Percentiles rank a stretch among this genome's conserved stretches.
Conservation (phyloP, 2,888 invertebrate genomes). For the Melanostoma scalare region DNA sequence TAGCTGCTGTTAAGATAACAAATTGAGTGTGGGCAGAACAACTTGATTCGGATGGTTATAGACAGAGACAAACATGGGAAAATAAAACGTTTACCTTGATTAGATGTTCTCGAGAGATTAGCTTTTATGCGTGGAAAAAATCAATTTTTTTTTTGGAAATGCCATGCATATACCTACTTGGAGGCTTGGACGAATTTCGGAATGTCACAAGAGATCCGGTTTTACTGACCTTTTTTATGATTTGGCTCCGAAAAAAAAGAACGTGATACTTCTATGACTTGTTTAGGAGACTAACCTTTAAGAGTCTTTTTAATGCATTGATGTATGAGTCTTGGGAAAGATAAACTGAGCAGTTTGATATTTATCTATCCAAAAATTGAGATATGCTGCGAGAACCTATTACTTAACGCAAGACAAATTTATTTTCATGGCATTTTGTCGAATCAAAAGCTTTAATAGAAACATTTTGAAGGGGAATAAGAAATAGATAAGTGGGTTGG, state of each 20-base stretch:
- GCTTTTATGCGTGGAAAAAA: conserved; percentile 48
- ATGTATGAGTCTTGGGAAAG: neutral
- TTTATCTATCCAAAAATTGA: conserved; percentile 10
- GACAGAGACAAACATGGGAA: conserved; percentile 37
- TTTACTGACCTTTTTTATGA: conserved; percentile 35
- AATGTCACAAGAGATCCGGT: conserved; percentile 26
- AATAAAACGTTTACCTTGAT: conserved; percentile 58
- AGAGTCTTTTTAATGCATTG: neutral
- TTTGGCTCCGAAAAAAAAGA: conserved; percentile 2
- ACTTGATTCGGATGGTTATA: conserved; percentile 26
- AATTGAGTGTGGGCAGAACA: conserved; percentile 64
- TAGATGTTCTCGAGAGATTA: conserved; percentile 57
- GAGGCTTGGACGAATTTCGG: conserved; percentile 32
- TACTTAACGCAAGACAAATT: conserved; percentile 10
- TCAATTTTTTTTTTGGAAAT: conserved; percentile 33
- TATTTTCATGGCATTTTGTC: conserved; percentile 29
- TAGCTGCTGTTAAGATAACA: conserved; percentile 48
- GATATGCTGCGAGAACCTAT: neutral
- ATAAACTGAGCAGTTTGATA: conserved; percentile 18
- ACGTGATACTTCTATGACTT: conserved; percentile 10
- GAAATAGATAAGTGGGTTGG: conserved; percentile 9
- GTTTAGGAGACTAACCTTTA: neutral
- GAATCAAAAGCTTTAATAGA: conserved; percentile 26
- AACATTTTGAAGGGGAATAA: conserved; percentile 9
- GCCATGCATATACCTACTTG: conserved; percentile 22